Conservation (phyloP, 2,888 invertebrate genomes). For the Heliconius aoede region DNA sequence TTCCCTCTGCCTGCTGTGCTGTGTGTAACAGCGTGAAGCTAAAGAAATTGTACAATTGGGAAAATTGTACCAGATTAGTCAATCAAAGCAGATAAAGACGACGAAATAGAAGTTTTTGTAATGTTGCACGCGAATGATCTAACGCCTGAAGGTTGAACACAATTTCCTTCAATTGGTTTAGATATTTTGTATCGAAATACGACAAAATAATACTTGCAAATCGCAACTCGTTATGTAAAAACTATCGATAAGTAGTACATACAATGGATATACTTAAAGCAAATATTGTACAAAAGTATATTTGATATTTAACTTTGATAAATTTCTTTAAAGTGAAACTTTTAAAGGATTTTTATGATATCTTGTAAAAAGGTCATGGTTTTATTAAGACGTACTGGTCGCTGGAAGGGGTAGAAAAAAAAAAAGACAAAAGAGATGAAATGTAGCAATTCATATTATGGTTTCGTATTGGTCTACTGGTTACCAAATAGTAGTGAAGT, state of each 20-base stretch:
- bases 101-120: conserved; percentile 22
- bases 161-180: conserved; percentile 26
- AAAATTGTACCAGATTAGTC: conserved; percentile 12
- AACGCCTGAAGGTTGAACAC: conserved; percentile 15
- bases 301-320: no score
- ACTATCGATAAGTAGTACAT: background rate
- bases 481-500: background rate
- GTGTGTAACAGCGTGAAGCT: no score
- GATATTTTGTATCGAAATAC: conserved; percentile 23
- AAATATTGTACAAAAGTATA: no score
- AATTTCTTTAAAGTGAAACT: no score
- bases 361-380: no score
- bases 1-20: no score
- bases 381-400: no score
- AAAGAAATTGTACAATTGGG: background rate
- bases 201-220: background rate
- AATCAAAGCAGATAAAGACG: conserved; percentile 12
- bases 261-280: background rate
- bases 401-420: no score
- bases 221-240: background rate
- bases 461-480: no score
- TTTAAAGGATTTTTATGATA: no score
- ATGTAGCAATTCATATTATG: no score
- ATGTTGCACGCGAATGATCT: conserved; percentile 26
- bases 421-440: no score